Evolutionary conservation across 2,797 vertebrate genomes (phyloP).

Genomic region (Steatocranus sp.): DNA sequence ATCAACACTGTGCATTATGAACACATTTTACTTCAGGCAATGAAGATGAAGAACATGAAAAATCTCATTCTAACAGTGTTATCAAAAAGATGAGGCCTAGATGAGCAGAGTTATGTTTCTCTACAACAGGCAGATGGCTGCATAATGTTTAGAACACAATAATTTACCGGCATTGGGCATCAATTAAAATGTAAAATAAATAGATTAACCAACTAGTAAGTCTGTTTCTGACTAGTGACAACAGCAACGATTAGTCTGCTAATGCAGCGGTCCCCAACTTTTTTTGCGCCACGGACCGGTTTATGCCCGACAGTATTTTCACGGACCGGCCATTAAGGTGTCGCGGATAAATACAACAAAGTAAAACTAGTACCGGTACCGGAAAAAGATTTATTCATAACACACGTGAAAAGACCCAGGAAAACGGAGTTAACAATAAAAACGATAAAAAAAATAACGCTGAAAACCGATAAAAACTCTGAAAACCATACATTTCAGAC

Average conservation of each 20-base stretch:
- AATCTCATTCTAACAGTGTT: neutral
- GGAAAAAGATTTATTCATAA: too few species aligned
- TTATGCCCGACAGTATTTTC: too few species aligned
- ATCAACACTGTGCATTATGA: neutral
- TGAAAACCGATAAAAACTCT: too few species aligned
- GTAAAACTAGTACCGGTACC: too few species aligned
- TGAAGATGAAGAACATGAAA: neutral
- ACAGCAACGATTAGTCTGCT: neutral
- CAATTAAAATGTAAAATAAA: neutral
- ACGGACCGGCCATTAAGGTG: too few species aligned
- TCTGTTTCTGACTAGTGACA: neutral
- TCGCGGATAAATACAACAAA: too few species aligned
- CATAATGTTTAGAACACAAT: neutral
- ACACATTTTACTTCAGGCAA: rapidly evolving
- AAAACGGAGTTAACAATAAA: too few species aligned
- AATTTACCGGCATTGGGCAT: neutral
- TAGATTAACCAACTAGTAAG: neutral
- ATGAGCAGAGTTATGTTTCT: neutral
- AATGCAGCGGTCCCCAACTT: too few species aligned
- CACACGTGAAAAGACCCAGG: too few species aligned
- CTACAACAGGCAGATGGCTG: neutral
- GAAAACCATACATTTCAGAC: too few species aligned
- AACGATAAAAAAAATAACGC: too few species aligned
- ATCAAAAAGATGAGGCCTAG: neutral
- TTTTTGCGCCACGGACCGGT: too few species aligned